Percentiles rank a stretch among this genome's conserved stretches.
Conservation (phyloP, 2,113 vertebrate genomes). For the Eudorcas thomsonii region DNA sequence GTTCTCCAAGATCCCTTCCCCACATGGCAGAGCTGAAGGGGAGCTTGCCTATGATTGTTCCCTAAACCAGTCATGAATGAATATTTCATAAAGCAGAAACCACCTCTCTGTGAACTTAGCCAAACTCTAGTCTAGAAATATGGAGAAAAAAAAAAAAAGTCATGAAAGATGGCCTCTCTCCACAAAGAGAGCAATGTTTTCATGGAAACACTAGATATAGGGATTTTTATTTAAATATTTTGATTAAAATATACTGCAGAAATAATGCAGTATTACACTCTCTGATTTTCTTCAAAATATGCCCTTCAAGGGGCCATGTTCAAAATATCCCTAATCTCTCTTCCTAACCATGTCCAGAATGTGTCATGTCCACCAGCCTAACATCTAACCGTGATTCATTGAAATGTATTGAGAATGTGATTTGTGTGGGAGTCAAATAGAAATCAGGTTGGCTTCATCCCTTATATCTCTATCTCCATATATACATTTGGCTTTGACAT, state of each 20-base stretch:
- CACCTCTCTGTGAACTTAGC: background rate
- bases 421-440: conserved; percentile 54
- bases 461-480: conserved; percentile 55
- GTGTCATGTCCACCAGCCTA: background rate
- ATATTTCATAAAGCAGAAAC: background rate
- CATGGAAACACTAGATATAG: background rate
- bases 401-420: conserved; percentile 49
- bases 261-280: background rate
- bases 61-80: background rate
- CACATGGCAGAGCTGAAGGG: accelerated
- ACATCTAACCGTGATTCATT: background rate
- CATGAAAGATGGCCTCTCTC: background rate
- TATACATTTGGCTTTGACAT: conserved; percentile 65
- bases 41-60: background rate
- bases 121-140: background rate
- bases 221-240: background rate
- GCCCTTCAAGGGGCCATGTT: background rate
- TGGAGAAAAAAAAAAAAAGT: background rate
- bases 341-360: conserved; percentile 37
- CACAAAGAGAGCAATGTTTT: background rate
- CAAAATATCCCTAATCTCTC: conserved; percentile 15
- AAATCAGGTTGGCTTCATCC: conserved; percentile 55
- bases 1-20: background rate
- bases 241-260: background rate
- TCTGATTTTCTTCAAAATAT: background rate